Evolutionary conservation across 2,888 invertebrate species (phyloP).

Genomic region (Autographa gamma): DNA sequence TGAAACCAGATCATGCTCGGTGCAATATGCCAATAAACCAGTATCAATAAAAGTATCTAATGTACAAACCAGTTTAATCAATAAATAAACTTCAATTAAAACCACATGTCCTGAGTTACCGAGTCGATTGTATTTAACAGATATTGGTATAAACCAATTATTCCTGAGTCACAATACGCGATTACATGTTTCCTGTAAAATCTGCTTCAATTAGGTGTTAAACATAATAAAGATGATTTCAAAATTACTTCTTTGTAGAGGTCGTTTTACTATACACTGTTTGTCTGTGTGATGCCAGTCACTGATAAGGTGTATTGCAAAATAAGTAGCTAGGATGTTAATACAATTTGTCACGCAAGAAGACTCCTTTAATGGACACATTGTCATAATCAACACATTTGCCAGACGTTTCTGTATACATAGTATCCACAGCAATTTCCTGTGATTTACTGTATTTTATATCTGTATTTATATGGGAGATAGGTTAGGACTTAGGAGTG

Average conservation of each 20-base stretch:
- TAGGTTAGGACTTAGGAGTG: background rate
- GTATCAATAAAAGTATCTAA: background rate
- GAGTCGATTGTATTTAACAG: background rate
- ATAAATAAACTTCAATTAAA: background rate
- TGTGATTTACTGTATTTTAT: background rate
- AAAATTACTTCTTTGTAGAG: background rate
- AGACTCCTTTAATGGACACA: background rate
- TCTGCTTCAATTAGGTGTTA: background rate
- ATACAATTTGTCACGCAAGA: background rate
- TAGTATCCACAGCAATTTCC: background rate
- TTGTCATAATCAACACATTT: slow-evolving; percentile 2
- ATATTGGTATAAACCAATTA: background rate
- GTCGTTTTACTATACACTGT: background rate
- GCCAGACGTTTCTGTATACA: background rate
- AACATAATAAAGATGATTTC: background rate
- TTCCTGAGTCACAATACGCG: background rate
- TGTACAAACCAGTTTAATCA: background rate
- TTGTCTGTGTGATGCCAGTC: background rate
- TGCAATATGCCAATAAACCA: background rate
- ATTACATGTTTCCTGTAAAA: background rate
- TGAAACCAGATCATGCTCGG: background rate
- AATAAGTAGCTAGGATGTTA: background rate
- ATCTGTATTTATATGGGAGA: background rate
- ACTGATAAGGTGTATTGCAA: background rate
- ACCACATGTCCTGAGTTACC: background rate